Evolutionary conservation across 2,888 invertebrate genomes (phyloP).

Genomic region (Salpingus planirostris): DNA sequence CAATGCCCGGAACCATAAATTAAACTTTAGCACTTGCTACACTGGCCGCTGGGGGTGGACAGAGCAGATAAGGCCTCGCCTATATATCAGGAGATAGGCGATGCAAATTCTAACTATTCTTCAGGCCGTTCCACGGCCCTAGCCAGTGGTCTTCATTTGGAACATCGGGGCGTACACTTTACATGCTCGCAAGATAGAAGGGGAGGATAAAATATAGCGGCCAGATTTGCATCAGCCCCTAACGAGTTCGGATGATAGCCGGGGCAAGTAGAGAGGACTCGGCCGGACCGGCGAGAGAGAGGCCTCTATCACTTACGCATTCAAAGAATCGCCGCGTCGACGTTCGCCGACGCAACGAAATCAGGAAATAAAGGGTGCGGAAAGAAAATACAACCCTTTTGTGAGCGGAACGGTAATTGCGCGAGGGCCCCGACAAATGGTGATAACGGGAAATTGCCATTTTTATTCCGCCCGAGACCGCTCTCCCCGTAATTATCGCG

Average conservation of each 20-base stretch:
- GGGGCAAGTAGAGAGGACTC: constrained; percentile 5
- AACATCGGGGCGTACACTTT: constrained; percentile 18
- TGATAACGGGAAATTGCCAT: constrained; percentile 5
- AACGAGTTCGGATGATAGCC: constrained; percentile 26
- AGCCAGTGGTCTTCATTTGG: constrained; percentile 28
- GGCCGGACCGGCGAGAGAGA: constrained; percentile 6
- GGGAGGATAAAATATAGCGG: constrained; percentile 27
- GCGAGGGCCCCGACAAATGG: constrained; percentile 2
- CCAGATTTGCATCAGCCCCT: constrained; percentile 30
- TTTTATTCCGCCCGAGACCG: too few relatives aligned
- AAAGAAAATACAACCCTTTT: constrained; percentile 5
- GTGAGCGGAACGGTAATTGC: constrained; percentile 3
- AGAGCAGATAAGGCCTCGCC: constrained; percentile 39
- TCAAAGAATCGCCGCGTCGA: constrained; percentile 25
- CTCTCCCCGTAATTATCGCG: too few relatives aligned
- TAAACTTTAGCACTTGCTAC: constrained; percentile 43
- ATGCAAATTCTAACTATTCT: constrained; percentile 40
- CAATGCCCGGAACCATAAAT: constrained; percentile 40
- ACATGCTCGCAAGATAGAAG: constrained; percentile 24
- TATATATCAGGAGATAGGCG: constrained; percentile 40
- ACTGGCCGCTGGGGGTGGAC: constrained; percentile 42
- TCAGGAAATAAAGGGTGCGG: constrained; percentile 7
- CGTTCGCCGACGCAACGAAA: constrained; percentile 12
- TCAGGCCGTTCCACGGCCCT: constrained; percentile 19
- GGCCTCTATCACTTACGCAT: constrained; percentile 22